Evolutionary conservation across 2,797 vertebrate species (phyloP), one percentile per base, ranked within the genome.

Genomic region (Clarias laeviceps): DNA sequence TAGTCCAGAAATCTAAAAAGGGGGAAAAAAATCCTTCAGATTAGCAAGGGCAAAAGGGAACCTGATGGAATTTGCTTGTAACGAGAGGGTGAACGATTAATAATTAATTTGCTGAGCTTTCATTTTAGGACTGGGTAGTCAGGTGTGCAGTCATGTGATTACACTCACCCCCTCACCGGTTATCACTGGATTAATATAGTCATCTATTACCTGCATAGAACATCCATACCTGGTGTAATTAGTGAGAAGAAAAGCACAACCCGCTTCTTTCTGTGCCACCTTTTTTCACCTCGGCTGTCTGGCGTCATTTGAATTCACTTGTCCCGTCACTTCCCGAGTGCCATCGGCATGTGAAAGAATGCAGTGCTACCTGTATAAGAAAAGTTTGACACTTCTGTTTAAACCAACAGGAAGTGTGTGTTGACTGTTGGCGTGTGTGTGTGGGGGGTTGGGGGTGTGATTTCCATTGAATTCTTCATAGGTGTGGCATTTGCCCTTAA

Each of bases 401-500:
- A 34, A 70, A 82, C 50, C 29, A 29, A 15, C 12, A 24, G 80
- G 65, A 37, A 24, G 65, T 57, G n/a, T 24, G 69, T 12, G 22
- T 34, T 70, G 7, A 69, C 66, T 74, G 59, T 65, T 70, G 12
- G 50, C 50, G 50, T 54, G 50, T 54, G 50, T 50, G 45, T 50
- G 45, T 14, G 50, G 45, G 45, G 8, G 40, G 40, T 14, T 70
- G 29, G 9, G 17, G 24, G 22, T 37, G 54, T 56, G 66, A 84
- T 77, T 87, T 82, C 82, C 69, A 59, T 61, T 40, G 20, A 83
- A 87, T 87, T 81, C 76, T 66, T 37, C 3, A 64, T 29, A 6
- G 54, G 87, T 87, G 89, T 80, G 82, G 62, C 77, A 83, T 37
- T 57, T 72, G 32, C 65, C 61, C 62, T 54, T 27, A 82, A 80